Conservation (phyloP, 2,113 vertebrate genomes). For the Apaloderma vittatum region DNA sequence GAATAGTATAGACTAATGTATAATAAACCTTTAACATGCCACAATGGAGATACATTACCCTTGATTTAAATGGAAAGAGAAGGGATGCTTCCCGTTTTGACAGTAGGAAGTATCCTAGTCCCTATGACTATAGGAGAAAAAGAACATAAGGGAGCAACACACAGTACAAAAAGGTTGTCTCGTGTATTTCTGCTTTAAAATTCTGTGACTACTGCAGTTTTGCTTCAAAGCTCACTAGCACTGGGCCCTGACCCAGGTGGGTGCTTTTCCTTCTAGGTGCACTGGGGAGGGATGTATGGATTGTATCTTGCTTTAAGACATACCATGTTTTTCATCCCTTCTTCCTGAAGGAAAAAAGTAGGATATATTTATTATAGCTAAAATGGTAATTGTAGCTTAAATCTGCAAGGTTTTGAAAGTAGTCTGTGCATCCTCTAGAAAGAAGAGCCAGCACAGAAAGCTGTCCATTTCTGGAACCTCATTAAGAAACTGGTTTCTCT, state of each 20-base stretch:
- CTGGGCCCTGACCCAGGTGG: accelerated
- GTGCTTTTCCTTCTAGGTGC: not conserved
- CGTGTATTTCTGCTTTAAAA: not conserved
- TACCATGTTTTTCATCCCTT: not conserved
- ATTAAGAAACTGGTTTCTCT: not conserved
- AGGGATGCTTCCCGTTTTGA: not conserved
- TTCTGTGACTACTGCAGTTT: not conserved
- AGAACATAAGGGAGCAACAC: not conserved
- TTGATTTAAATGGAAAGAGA: not conserved
- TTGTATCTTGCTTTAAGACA: not conserved
- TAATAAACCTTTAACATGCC: not conserved
- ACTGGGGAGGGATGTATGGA: not conserved
- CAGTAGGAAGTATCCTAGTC: not conserved
- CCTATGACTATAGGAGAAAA: not conserved
- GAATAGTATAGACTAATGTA: not conserved
- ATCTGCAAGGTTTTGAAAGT: not conserved
- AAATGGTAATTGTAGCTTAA: not conserved
- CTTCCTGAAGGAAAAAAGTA: not conserved
- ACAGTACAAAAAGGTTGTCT: not conserved
- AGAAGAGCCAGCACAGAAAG: not conserved
- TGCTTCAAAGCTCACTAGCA: not conserved
- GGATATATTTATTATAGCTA: not conserved
- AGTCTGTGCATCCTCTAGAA: not conserved
- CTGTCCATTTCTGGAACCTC: not conserved
- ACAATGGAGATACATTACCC: not conserved